These are phyloP conservation scores for Ageneiosus marmoratus DNA, from an alignment of 2,113 vertebrate genomes.

Conservation along the genomic window DNA sequence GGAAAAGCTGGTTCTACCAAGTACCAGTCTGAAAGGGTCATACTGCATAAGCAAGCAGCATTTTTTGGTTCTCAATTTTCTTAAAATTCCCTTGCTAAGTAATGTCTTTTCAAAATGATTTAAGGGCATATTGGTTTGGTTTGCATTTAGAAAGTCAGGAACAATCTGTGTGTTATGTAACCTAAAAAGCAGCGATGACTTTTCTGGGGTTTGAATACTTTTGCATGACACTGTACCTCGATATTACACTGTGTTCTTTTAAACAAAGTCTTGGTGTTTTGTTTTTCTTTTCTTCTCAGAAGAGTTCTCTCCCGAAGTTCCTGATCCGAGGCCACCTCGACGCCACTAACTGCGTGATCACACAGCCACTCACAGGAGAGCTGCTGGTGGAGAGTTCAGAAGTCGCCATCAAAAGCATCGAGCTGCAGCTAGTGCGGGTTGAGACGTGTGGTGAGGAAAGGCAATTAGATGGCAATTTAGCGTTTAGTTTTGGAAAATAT, in stretches of 20 bases:
- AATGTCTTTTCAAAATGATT: background rate
- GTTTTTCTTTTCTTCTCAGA: constrained; percentile 63
- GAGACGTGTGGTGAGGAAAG: constrained; percentile 89
- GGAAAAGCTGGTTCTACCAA: background rate
- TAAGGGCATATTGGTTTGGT: background rate
- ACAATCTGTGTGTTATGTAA: background rate
- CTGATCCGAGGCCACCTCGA: constrained; percentile 86
- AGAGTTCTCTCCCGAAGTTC: constrained; percentile 84
- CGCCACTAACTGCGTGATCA: constrained; percentile 88
- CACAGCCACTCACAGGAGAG: constrained; percentile 87
- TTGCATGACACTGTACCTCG: background rate
- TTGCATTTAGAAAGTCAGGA: background rate
- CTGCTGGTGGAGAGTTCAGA: constrained; percentile 88
- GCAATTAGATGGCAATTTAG: background rate
- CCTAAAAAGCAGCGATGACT: background rate
- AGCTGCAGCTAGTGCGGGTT: constrained; percentile 93
- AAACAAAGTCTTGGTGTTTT: background rate
- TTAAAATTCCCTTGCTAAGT: background rate
- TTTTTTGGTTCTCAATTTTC: background rate
- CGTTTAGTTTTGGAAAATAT: background rate
- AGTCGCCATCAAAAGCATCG: constrained; percentile 86
- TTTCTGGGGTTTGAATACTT: background rate
- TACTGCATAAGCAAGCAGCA: background rate
- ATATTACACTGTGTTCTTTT: background rate
- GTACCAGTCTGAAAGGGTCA: background rate